phyloP scores from a whole-genome alignment of 2,888 invertebrate genomes.

The Macrophya alboannulata region DNA sequence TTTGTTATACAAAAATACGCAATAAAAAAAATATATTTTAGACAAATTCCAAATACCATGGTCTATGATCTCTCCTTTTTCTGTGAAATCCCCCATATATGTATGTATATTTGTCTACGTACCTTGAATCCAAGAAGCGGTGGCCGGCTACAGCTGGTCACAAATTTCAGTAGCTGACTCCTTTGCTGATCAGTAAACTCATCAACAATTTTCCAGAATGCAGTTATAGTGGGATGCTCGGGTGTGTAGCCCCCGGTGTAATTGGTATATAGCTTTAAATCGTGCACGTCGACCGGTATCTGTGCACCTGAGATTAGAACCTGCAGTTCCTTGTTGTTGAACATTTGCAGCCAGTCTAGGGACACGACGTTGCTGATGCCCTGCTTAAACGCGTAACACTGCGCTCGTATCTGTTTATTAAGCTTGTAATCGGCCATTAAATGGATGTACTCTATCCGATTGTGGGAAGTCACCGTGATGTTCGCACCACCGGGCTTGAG shows the following conservation, averaged over 20 bases:
- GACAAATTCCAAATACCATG: too few species aligned
- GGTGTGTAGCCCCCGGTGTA: slow-evolving; percentile 94
- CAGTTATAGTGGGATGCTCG: slow-evolving; percentile 91
- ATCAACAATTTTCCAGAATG: slow-evolving; percentile 95
- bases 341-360: slow-evolving; percentile 96
- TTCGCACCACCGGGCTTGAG: slow-evolving; percentile 95
- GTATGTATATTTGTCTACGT: slow-evolving; percentile 56
- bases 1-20: too few species aligned
- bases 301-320: slow-evolving; percentile 98
- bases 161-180: slow-evolving; percentile 96
- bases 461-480: slow-evolving; percentile 94
- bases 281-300: slow-evolving; percentile 95
- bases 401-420: slow-evolving; percentile 93
- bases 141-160: slow-evolving; percentile 98
- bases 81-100: too few species aligned
- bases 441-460: slow-evolving; percentile 98
- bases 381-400: slow-evolving; percentile 93
- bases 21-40: too few species aligned
- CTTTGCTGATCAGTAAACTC: slow-evolving; percentile 92
- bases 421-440: slow-evolving; percentile 97
- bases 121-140: slow-evolving; percentile 98
- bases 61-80: too few species aligned
- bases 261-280: slow-evolving; percentile 92
- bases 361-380: slow-evolving; percentile 96
- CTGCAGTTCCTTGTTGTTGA: slow-evolving; percentile 96